Conservation (phyloP, 1,140 invertebrate genomes). For the Druon quercuslanigerum region DNA sequence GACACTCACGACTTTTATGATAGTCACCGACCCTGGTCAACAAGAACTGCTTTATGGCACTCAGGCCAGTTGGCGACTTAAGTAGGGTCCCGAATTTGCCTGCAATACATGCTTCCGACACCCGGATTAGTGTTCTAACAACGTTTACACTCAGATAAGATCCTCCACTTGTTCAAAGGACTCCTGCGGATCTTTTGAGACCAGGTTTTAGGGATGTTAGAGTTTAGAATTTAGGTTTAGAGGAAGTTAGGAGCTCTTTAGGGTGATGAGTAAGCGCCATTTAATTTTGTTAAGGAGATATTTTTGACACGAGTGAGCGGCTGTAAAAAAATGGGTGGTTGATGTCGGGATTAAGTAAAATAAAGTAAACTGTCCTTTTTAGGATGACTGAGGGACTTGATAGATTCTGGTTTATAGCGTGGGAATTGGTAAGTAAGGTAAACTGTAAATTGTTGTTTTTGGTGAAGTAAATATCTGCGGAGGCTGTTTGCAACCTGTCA, state of each 20-base stretch:
- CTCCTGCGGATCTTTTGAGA: constrained; percentile 4
- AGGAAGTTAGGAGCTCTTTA: background rate
- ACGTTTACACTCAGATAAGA: background rate
- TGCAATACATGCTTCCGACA: background rate
- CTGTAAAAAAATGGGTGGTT: too few species aligned
- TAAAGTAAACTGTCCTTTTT: too few species aligned
- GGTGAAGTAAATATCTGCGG: too few species aligned
- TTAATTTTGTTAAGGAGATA: background rate
- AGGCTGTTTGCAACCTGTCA: too few species aligned
- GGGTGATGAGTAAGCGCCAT: constrained; percentile 5
- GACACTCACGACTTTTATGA: constrained; percentile 45
- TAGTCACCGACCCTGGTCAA: constrained; percentile 55
- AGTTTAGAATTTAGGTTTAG: background rate
- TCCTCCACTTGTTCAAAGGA: constrained; percentile 17
- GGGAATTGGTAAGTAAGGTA: too few species aligned
- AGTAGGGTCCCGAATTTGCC: constrained; percentile 5
- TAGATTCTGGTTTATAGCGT: too few species aligned
- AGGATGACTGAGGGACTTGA: too few species aligned
- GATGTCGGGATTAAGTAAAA: too few species aligned
- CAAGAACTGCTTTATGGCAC: constrained; percentile 37
- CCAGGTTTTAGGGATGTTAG: background rate
- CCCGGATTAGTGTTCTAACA: constrained; percentile 26
- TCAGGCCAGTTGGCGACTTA: background rate
- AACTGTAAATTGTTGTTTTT: too few species aligned
- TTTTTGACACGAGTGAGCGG: too few species aligned